phyloP scores from a whole-genome alignment of 1,140 invertebrate genomes.

The Antheraea mylitta region DNA sequence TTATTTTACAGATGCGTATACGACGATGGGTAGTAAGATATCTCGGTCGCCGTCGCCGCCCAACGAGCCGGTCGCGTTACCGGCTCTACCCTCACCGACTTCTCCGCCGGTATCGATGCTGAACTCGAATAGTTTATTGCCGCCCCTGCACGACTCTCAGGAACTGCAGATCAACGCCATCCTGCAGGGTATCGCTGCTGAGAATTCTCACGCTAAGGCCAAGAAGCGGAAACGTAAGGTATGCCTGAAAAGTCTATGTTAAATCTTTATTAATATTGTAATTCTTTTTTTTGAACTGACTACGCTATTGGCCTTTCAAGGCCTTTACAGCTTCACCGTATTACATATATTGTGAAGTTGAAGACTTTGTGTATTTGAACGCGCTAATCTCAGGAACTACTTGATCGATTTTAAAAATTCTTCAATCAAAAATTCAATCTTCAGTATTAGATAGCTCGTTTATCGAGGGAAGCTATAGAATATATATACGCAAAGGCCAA shows the following conservation, averaged over 20 bases:
- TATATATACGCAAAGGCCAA: no score
- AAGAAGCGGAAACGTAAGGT: conserved; percentile 55
- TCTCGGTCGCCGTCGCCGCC: conserved; percentile 3
- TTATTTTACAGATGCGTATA: conserved; percentile 63
- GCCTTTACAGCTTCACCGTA: no score
- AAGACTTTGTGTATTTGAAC: no score
- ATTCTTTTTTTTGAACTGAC: no score
- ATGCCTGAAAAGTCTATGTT: not conserved
- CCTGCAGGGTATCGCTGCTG: conserved; percentile 65
- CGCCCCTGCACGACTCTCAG: conserved; percentile 50
- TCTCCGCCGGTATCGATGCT: conserved; percentile 2
- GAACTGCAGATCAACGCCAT: conserved; percentile 74
- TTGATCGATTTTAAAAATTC: no score
- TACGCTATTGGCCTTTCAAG: no score
- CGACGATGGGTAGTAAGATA: conserved; percentile 68
- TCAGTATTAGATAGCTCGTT: no score
- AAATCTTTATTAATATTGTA: no score
- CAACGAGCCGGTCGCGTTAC: conserved; percentile 42
- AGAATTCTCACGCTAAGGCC: conserved; percentile 41
- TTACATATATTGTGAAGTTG: no score
- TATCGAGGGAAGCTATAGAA: no score
- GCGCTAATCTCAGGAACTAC: no score
- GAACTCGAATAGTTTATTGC: not conserved
- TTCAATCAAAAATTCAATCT: no score
- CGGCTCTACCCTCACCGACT: conserved; percentile 19